Percentiles rank a stretch among this genome's conserved stretches.
These are phyloP conservation scores for Carassius auratus DNA, from an alignment of 2,113 vertebrate genomes.

Conservation along the genomic window DNA sequence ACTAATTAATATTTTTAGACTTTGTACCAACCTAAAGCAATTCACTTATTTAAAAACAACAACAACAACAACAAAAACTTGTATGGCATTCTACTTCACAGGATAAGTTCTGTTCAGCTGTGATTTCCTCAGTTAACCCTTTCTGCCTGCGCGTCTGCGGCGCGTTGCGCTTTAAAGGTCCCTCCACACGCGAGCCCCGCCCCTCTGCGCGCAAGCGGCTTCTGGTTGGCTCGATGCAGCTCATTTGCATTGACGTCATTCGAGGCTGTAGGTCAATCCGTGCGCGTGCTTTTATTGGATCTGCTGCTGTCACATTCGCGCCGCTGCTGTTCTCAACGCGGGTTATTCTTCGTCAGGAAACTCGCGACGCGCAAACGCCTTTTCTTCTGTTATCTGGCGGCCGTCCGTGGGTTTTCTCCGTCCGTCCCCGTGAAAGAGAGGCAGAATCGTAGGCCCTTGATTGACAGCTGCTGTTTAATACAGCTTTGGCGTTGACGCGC, in stretches of 20 bases:
- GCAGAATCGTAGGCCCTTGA: slow-evolving; percentile 14
- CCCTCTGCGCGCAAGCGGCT: slow-evolving; percentile 60
- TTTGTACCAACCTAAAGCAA: too few species aligned
- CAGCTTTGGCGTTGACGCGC: neutral
- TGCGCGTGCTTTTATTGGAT: slow-evolving; percentile 86
- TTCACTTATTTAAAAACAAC: too few species aligned
- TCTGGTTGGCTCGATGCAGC: slow-evolving; percentile 69
- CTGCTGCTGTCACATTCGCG: slow-evolving; percentile 80
- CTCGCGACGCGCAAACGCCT: slow-evolving; percentile 24
- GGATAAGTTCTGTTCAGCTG: too few species aligned
- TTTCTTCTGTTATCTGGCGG: neutral
- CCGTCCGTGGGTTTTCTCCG: too few species aligned
- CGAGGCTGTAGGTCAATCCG: slow-evolving; percentile 88
- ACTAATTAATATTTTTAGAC: too few species aligned
- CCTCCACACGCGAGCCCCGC: slow-evolving; percentile 68
- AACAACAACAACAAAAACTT: too few species aligned
- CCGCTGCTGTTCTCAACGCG: slow-evolving; percentile 29
- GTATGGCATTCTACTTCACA: too few species aligned
- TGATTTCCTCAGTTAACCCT: too few species aligned
- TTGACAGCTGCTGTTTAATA: slow-evolving; percentile 12
- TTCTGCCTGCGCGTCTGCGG: too few species aligned
- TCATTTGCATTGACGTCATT: slow-evolving; percentile 90
- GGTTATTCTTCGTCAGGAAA: neutral
- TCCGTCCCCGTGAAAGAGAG: neutral
- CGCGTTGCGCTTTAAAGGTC: slow-evolving; percentile 70